Evolutionary conservation across 2,888 invertebrate species (phyloP), one percentile per base, ranked within the genome.

Genomic region (Corythucha ciliata): DNA sequence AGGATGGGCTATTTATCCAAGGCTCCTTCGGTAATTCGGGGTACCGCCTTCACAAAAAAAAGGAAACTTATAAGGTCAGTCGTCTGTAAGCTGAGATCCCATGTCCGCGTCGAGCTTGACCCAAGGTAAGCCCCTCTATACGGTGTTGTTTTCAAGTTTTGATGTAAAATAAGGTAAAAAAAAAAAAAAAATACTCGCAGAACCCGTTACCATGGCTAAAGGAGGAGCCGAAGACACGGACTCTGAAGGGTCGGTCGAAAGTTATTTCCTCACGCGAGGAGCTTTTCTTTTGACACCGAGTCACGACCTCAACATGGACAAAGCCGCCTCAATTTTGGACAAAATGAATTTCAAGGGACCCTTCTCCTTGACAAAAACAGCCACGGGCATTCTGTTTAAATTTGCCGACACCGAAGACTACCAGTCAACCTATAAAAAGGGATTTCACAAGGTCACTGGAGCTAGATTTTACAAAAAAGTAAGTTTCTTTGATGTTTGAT

Each of bases 321-420:
- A 86, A 60, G 87, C 87, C 2, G 83, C 85, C 34, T 74, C 81
- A 62, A 85, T 88, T 64, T 86, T 86, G 71, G 88, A 88, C 74
- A 87, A 87, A 69, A 83, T 88, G 79, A 85, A 82, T 71, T 86
- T 88, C 71, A 81, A 83, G 63, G 86, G 86, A 48, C 83, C 85
- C 64, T 88, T 87, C 72, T 84, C 84, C 60, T 73, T 88, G 62
- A 87, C 87, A 58, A 87, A 86, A 74, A 88, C 88, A 1, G 87
- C 88, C 45, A 88, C 87, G 37, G 88, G 88, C 52, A 87, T 88
- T 64, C 76, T 88, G 57, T 88, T 88, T 73, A 87, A 86, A 70
- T 88, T 88, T 71, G 85, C 85, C 61, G 82, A 81, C 69, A 83
- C 85, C 59, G 87, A 87, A 60, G 88, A 88, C 67, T 88, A 83